These are phyloP conservation scores for Myrmecobius fasciatus DNA, from an alignment of 2,113 vertebrate genomes.

Conservation along the genomic window DNA sequence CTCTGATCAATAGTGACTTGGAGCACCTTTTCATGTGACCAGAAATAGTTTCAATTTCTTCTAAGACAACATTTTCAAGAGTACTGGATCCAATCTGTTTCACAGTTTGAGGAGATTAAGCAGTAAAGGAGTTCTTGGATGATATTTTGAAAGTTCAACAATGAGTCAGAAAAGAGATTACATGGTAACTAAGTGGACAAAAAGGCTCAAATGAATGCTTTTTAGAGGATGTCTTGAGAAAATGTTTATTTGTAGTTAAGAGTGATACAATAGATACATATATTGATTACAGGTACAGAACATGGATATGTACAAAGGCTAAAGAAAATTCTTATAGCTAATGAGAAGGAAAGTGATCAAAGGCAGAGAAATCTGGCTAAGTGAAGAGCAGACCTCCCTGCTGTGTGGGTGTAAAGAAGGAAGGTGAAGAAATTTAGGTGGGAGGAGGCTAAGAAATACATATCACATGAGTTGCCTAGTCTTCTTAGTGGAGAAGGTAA, in stretches of 20 bases:
- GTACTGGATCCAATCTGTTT: neutral
- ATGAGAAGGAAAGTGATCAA: neutral
- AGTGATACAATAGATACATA: neutral
- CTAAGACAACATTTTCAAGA: neutral
- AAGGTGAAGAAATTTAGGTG: neutral
- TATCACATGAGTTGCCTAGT: neutral
- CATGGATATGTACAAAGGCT: neutral
- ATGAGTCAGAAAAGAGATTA: neutral
- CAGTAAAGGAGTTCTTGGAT: neutral
- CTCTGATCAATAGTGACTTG: too few relatives aligned
- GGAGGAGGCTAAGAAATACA: neutral
- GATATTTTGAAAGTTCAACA: neutral
- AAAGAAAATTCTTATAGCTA: neutral
- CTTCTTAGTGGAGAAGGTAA: too few relatives aligned
- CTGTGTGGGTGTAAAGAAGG: neutral
- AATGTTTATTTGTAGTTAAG: neutral
- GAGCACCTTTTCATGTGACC: too few relatives aligned
- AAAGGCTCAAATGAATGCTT: neutral
- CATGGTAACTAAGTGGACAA: neutral
- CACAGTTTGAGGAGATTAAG: neutral
- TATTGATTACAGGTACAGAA: neutral
- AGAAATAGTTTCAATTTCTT: too few relatives aligned
- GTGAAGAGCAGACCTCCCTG: neutral
- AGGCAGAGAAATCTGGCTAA: neutral
- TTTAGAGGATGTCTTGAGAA: neutral